phyloP scores from a whole-genome alignment of 1,140 invertebrate genomes.

The Diorhabda carinulata region DNA sequence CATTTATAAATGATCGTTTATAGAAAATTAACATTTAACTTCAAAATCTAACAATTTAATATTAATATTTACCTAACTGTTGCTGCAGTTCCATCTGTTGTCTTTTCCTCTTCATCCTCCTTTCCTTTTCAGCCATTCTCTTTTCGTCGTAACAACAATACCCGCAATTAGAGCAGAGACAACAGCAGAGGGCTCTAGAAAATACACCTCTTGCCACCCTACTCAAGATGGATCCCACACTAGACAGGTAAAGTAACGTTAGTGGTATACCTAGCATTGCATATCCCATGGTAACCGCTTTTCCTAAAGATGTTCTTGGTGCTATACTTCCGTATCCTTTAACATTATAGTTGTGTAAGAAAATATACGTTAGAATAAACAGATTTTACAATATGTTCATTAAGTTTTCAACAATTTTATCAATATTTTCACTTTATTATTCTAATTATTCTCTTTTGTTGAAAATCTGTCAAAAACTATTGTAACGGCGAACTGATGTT shows the following conservation, averaged over 20 bases:
- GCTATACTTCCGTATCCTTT: conserved; percentile 86
- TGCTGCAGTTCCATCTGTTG: conserved; percentile 71
- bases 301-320: conserved; percentile 74
- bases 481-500: too few species aligned
- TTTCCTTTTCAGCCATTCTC: conserved; percentile 72
- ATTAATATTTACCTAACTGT: conserved; percentile 50
- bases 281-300: conserved; percentile 83
- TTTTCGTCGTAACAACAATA: conserved; percentile 82
- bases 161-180: conserved; percentile 77
- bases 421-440: too few species aligned
- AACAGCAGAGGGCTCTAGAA: conserved; percentile 75
- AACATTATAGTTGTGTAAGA: conserved; percentile 32
- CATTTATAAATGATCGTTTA: too few species aligned
- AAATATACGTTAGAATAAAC: background rate
- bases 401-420: too few species aligned
- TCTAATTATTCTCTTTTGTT: too few species aligned
- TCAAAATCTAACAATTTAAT: background rate
- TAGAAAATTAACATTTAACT: too few species aligned
- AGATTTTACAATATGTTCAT: background rate
- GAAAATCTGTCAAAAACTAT: too few species aligned
- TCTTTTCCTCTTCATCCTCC: conserved; percentile 69
- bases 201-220: conserved; percentile 84
- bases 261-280: conserved; percentile 87
- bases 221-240: conserved; percentile 76
- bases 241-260: conserved; percentile 82